Percentiles rank a stretch among this genome's conserved stretches.
phyloP scores from a whole-genome alignment of 2,888 invertebrate genomes.

The Nebria salina region DNA sequence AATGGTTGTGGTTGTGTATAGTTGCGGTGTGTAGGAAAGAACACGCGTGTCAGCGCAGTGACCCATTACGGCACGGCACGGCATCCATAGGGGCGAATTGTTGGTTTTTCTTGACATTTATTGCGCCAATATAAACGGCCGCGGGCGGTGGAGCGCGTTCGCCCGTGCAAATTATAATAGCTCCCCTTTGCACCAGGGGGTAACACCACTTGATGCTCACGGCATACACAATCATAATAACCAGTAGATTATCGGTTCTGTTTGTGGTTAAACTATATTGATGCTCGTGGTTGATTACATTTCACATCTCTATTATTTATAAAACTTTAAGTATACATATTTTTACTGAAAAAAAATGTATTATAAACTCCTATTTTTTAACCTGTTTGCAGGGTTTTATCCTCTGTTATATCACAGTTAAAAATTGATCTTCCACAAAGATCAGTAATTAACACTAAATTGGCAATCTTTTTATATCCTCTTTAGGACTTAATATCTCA shows the following conservation, averaged over 20 bases:
- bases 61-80: slow-evolving; percentile 10
- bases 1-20: neutral
- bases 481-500: neutral
- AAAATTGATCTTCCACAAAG: neutral
- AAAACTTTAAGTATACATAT: too few relatives aligned
- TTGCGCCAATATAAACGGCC: slow-evolving; percentile 46
- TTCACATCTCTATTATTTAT: neutral
- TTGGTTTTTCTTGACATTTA: slow-evolving; percentile 49
- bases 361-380: too few relatives aligned
- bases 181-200: slow-evolving; percentile 2
- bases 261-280: slow-evolving; percentile 5
- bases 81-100: slow-evolving; percentile 24
- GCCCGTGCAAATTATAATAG: slow-evolving; percentile 36
- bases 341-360: too few relatives aligned
- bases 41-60: slow-evolving; percentile 7
- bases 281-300: too few relatives aligned
- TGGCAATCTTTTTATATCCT: slow-evolving; percentile 8
- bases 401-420: neutral
- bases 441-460: slow-evolving; percentile 3
- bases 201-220: neutral
- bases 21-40: neutral
- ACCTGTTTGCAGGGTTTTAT: too few relatives aligned
- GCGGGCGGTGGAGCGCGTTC: slow-evolving; percentile 24
- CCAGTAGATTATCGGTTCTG: slow-evolving; percentile 5
- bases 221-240: neutral